A percentile compares a stretch with the other conserved stretches of the same genome.
Evolutionary conservation across 2,113 vertebrate species (phyloP).

Genomic region (Pagrus major): DNA sequence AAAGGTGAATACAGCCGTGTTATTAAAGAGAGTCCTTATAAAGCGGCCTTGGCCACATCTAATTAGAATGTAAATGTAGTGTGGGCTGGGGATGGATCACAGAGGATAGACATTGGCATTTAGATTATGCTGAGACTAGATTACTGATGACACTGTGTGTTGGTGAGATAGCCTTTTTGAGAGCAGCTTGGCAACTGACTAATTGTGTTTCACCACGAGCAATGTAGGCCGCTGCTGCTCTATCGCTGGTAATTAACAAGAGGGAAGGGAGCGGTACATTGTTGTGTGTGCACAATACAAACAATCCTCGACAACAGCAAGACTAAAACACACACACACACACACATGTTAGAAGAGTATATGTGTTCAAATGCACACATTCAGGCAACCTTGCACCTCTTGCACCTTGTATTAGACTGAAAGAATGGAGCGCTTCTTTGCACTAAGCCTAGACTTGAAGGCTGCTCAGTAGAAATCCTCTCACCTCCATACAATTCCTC

Average conservation of each 20-base stretch:
- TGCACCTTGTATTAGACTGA: slow-evolving; percentile 39
- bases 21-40: slow-evolving; percentile 79
- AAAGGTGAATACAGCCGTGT: slow-evolving; percentile 77
- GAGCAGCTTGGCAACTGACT: slow-evolving; percentile 76
- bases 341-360: slow-evolving; percentile 5
- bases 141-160: slow-evolving; percentile 83
- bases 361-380: slow-evolving; percentile 36
- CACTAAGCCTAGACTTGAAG: slow-evolving; percentile 56
- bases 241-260: slow-evolving; percentile 72
- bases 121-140: slow-evolving; percentile 83
- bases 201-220: slow-evolving; percentile 77
- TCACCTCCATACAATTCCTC: slow-evolving; percentile 72
- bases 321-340: slow-evolving; percentile 38
- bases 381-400: slow-evolving; percentile 53
- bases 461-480: slow-evolving; percentile 65
- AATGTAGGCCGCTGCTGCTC: slow-evolving; percentile 54
- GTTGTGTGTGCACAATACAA: slow-evolving; percentile 50
- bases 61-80: slow-evolving; percentile 84
- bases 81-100: slow-evolving; percentile 75
- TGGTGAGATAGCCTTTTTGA: slow-evolving; percentile 80
- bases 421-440: slow-evolving; percentile 57
- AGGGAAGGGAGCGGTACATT: slow-evolving; percentile 58
- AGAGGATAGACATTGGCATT: slow-evolving; percentile 84
- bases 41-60: slow-evolving; percentile 74
- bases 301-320: slow-evolving; percentile 24